Percentiles rank a stretch among this genome's conserved stretches.
These are phyloP conservation scores for Salvelinus alpinus DNA, from an alignment of 2,113 vertebrate genomes.

Conservation along the genomic window DNA sequence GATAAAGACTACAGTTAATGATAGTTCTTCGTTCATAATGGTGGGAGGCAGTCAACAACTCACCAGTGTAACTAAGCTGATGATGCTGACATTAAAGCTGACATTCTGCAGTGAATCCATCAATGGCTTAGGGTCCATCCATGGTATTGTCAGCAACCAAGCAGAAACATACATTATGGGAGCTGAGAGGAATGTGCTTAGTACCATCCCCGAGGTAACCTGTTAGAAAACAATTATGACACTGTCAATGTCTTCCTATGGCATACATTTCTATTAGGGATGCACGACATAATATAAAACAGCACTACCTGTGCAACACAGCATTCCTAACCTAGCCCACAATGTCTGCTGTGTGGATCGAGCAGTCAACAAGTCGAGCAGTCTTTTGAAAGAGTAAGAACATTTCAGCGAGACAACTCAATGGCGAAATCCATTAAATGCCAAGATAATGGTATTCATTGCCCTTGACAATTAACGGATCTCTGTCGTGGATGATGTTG, in stretches of 20 bases:
- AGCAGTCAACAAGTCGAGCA: no score
- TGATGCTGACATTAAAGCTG: constrained; percentile 94
- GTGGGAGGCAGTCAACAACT: constrained; percentile 36
- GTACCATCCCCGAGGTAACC: constrained; percentile 97
- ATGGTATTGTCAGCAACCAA: constrained; percentile 92
- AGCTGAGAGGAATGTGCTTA: constrained; percentile 94
- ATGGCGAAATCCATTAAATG: no score
- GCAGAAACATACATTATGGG: constrained; percentile 98
- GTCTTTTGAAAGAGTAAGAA: no score
- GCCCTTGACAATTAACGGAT: no score
- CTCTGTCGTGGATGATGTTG: no score
- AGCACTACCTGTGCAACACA: no score
- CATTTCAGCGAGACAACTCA: no score
- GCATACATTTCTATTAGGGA: background rate
- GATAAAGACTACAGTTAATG: background rate
- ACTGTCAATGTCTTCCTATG: background rate
- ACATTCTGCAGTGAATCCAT: constrained; percentile 89
- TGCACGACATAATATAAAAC: no score
- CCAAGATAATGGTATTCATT: no score
- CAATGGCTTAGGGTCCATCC: constrained; percentile 88
- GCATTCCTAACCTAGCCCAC: no score
- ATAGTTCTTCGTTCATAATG: background rate
- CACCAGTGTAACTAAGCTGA: constrained; percentile 91
- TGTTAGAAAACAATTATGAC: constrained; percentile 45
- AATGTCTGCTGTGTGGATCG: no score